These are phyloP conservation scores for Drosophila varians DNA, from an alignment of 1,140 invertebrate species.

Conservation along the genomic window DNA sequence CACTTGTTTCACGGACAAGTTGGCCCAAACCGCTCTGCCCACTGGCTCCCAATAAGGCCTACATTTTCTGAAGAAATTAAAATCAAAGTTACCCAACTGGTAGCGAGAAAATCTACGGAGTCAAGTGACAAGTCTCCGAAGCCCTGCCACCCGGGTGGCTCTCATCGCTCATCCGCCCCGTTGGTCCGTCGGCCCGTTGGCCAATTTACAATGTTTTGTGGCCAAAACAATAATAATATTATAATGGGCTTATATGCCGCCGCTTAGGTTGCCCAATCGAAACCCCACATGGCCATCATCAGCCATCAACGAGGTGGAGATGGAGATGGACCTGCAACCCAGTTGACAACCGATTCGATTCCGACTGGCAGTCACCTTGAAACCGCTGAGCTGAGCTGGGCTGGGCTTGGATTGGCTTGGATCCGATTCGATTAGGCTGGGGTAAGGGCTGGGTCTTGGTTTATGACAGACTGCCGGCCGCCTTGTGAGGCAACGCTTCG, in stretches of 20 bases:
- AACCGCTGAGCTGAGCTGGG: conserved; percentile 20
- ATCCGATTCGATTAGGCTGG: conserved; percentile 1
- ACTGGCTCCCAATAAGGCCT: neutral
- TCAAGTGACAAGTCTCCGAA: too few species aligned
- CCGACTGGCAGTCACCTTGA: conserved; percentile 24
- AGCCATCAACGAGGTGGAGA: neutral
- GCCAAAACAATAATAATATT: conserved; percentile 8
- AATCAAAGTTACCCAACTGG: neutral
- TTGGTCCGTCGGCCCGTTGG: conserved; percentile 34
- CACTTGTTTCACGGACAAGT: neutral
- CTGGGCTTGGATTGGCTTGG: neutral
- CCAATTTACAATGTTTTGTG: conserved; percentile 29
- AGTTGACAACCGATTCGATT: conserved; percentile 47
- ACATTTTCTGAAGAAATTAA: neutral
- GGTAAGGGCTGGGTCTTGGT: conserved; percentile 3
- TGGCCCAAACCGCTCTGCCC: neutral
- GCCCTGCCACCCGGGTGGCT: neutral
- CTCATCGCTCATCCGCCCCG: conserved; percentile 15
- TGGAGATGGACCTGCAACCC: neutral
- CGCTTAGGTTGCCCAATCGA: conserved; percentile 21
- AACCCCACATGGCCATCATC: conserved; percentile 17
- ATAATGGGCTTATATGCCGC: conserved; percentile 17
- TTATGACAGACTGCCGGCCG: conserved; percentile 47
- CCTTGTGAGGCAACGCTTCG: conserved; percentile 21
- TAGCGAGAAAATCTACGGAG: neutral